Evolutionary conservation across 2,113 vertebrate species (phyloP), one percentile per base, ranked within the genome.

Genomic region (Coreoperca whiteheadi): DNA sequence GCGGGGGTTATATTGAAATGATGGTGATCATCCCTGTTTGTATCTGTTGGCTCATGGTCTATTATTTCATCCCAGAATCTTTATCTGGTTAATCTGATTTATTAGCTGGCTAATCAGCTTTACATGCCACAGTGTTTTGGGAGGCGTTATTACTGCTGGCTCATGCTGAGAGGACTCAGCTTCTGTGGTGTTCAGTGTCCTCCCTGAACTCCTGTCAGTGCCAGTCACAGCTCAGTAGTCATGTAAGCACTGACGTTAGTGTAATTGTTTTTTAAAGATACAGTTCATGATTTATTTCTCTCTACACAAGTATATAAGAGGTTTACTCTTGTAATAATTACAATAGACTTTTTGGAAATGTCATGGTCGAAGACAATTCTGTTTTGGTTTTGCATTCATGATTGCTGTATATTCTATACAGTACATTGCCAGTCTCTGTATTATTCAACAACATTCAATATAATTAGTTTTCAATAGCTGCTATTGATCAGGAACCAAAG

Each of bases 101-200:
- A 90, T 90, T 86, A 82, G 60, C 72, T 51, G 65, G 63, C 70
- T 91, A 89, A 92, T 92, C 79, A 90, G 68, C 65, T 86, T 88
- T 87, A 43, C 66, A 66, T 65, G 77, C 81, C 68, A 34, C 7
- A 46, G 79, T 72, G 83, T 78, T 86, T 80, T 75, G 81, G 67
- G 82, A 85, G 78, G 30, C 2, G 34, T 61, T 78, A 75, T 86
- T 85, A 84, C 39, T 65, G 78, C 60, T 21, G 25, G 73, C 57
- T 88, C 74, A 65, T 57, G 20, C 73, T 37, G 70, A 74, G 71
- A 77, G 81, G 75, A 70, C 71, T 77, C 41, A 71, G 74, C 82
- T 74, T 48, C 81, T 81, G 69, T 72, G 61, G 79, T 46, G 66
- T 56, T 84, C 65, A 25, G 37, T 66, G 82, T 88, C 77, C 87